Evolutionary conservation across 2,113 vertebrate genomes (phyloP).

Genomic region (Caracal caracal): DNA sequence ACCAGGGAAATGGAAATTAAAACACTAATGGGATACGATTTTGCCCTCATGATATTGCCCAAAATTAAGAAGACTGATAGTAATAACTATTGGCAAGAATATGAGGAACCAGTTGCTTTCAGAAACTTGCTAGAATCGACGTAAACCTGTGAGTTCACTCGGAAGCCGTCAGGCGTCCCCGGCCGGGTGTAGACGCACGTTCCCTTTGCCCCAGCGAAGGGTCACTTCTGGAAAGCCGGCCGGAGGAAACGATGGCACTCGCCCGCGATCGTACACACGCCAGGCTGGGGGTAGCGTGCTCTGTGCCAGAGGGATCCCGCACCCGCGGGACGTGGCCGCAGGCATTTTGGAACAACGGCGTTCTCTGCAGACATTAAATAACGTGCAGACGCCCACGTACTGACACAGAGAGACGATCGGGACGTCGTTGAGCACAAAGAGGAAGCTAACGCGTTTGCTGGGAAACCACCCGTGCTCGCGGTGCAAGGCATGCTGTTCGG

Average conservation of each 20-base stretch:
- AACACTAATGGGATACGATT: slow-evolving; percentile 33
- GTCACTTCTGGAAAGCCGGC: background rate
- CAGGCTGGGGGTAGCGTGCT: background rate
- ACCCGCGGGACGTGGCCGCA: too few species aligned
- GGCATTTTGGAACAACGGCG: background rate
- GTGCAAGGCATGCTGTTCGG: background rate
- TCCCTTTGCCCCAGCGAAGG: background rate
- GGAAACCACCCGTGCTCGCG: background rate
- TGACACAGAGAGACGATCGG: background rate
- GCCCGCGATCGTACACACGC: background rate
- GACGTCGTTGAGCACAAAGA: background rate
- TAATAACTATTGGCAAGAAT: slow-evolving; percentile 2
- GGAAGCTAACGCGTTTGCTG: background rate
- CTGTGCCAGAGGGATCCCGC: background rate
- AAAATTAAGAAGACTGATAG: slow-evolving; percentile 15
- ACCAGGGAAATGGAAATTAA: slow-evolving; percentile 30
- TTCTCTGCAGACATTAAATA: background rate
- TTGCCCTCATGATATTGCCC: background rate
- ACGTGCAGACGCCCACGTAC: background rate
- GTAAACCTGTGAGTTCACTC: background rate
- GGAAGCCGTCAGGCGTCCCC: background rate
- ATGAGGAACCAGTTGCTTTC: background rate
- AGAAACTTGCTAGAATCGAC: background rate
- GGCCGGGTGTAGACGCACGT: background rate
- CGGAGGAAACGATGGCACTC: background rate